A percentile compares a stretch with the other conserved stretches of the same genome.
Conservation (phyloP, 1,140 invertebrate species). For the Bombus waltoni region DNA sequence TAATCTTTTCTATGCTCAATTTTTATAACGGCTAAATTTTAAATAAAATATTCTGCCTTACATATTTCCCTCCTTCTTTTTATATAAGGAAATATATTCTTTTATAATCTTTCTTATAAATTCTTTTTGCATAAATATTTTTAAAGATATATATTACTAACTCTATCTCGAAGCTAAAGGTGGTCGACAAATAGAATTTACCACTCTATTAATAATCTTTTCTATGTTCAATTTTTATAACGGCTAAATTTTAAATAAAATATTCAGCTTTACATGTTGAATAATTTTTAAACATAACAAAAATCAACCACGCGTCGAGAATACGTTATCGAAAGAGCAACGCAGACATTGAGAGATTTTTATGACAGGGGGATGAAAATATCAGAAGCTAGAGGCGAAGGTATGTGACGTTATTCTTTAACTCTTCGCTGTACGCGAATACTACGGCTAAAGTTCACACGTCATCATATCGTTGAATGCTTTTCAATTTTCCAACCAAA, state of each 20-base stretch:
- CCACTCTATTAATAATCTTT: not conserved
- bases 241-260: not conserved
- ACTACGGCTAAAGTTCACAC: not conserved
- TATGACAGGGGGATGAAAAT: not conserved
- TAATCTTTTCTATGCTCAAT: not conserved
- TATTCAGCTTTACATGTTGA: not conserved
- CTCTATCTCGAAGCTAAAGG: not conserved
- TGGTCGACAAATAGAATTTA: too few relatives aligned
- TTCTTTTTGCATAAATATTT: too few relatives aligned
- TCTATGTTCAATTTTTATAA: too few relatives aligned
- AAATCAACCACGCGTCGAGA: not conserved
- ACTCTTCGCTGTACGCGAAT: not conserved
- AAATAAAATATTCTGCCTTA: not conserved
- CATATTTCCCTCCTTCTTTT: too few relatives aligned
- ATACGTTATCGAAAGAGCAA: not conserved
- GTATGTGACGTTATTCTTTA: not conserved
- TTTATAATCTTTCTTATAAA: too few relatives aligned
- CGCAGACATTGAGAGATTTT: not conserved
- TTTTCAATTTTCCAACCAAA: not conserved
- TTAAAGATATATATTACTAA: not conserved
- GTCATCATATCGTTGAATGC: not conserved
- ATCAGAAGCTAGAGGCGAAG: too few relatives aligned
- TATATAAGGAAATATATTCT: too few relatives aligned
- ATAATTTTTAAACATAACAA: not conserved
- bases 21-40: not conserved